Conservation (phyloP, 2,113 vertebrate species). For the Nothocercus nigrocapillus region DNA sequence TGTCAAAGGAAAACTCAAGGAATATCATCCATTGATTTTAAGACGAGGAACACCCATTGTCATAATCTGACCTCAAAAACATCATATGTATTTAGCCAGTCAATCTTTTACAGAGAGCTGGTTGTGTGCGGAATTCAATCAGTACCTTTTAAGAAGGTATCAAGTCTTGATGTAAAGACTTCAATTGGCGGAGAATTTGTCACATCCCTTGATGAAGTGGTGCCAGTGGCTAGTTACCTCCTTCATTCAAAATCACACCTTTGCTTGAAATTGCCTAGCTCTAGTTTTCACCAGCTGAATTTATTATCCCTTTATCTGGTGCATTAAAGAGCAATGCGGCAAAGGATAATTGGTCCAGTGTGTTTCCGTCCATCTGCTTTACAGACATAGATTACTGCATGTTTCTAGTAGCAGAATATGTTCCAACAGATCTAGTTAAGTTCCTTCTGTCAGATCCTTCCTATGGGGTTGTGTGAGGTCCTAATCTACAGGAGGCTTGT, state of each 20-base stretch:
- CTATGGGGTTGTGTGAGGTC: not conserved
- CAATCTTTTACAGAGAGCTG: not conserved
- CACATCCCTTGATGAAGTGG: not conserved
- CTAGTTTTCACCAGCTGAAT: not conserved
- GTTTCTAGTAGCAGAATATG: not conserved
- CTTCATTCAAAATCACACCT: not conserved
- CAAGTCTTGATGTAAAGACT: not conserved
- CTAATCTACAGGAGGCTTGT: not conserved
- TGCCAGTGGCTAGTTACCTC: not conserved
- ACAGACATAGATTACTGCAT: not conserved
- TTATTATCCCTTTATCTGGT: not conserved
- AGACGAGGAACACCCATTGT: not conserved
- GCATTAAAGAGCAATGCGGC: not conserved
- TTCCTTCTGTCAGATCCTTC: not conserved
- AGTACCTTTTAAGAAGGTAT: not conserved
- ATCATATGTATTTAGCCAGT: not conserved
- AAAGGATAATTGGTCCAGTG: not conserved
- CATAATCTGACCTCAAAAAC: not conserved
- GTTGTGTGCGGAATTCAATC: not conserved
- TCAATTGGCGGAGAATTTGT: not conserved
- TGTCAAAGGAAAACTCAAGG: not conserved
- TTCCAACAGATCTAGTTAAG: not conserved
- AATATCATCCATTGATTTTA: not conserved
- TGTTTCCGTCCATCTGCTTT: not conserved
- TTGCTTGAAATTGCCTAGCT: not conserved